Evolutionary conservation across 2,888 invertebrate genomes (phyloP).

Genomic region (Tolmerus cingulatus): DNA sequence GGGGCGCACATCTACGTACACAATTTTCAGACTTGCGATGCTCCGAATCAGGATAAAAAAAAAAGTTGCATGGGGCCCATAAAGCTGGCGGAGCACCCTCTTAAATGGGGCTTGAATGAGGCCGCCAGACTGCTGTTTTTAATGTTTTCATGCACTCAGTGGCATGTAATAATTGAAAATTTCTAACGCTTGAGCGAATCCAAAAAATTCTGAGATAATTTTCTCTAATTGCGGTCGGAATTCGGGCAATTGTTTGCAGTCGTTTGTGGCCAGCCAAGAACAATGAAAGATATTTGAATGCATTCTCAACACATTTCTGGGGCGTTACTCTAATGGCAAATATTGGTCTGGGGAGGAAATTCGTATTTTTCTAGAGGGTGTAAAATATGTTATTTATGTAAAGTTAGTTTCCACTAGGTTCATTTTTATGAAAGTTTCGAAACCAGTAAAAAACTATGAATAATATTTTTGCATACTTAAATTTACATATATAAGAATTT

Average conservation of each 20-base stretch:
- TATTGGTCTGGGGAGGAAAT: background rate
- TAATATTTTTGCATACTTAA: background rate
- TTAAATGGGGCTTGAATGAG: background rate
- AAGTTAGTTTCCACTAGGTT: background rate
- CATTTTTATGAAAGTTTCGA: background rate
- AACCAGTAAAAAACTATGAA: background rate
- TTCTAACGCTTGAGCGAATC: background rate
- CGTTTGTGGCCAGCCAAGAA: background rate
- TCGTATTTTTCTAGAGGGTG: background rate
- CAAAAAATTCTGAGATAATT: background rate
- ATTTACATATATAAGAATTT: no score
- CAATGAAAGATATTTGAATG: background rate
- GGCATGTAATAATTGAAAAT: conserved; percentile 9
- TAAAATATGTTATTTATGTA: background rate
- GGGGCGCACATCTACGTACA: background rate
- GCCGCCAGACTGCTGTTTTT: conserved; percentile 9
- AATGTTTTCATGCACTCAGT: conserved; percentile 4
- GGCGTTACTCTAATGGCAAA: background rate
- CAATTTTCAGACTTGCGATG: background rate
- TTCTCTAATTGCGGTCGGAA: background rate
- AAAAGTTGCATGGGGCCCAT: background rate
- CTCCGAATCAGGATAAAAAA: background rate
- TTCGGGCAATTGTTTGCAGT: background rate
- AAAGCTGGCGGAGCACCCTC: background rate
- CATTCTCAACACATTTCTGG: background rate